Conservation (phyloP, 2,888 invertebrate species). For the Thymelicus lineola region DNA sequence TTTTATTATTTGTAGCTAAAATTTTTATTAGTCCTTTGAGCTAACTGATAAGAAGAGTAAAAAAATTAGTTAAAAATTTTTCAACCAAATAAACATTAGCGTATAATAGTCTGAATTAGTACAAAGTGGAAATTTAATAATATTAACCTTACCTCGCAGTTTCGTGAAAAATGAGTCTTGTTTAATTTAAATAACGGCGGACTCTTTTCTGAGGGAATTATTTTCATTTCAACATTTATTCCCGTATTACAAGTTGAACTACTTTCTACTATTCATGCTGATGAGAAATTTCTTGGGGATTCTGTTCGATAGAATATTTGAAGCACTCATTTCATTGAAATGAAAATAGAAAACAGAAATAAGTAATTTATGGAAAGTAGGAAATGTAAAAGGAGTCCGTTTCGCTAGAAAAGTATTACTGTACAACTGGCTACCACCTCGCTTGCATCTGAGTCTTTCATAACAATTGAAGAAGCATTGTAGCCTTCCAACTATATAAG, state of each 20-base stretch:
- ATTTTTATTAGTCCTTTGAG: neutral
- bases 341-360: slow-evolving; percentile 3
- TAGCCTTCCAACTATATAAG: no score
- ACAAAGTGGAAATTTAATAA: slow-evolving; percentile 4
- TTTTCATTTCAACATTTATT: slow-evolving; percentile 20
- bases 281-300: slow-evolving; percentile 15
- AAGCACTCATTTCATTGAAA: neutral
- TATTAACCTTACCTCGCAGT: slow-evolving; percentile 8
- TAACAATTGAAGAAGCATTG: no score
- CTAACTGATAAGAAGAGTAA: neutral
- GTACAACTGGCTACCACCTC: no score
- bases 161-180: slow-evolving; percentile 19
- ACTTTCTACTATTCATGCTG: slow-evolving; percentile 11
- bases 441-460: no score
- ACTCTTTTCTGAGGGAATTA: slow-evolving; percentile 13
- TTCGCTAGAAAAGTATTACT: neutral
- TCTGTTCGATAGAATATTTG: neutral
- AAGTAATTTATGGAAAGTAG: neutral
- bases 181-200: slow-evolving; percentile 17
- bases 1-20: neutral
- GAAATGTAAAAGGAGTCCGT: neutral
- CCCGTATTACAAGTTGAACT: slow-evolving; percentile 19
- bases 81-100: neutral
- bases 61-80: neutral
- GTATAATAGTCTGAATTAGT: slow-evolving; percentile 9